Base-by-base conservation (phyloP, 2,888 invertebrate genomes). In the Masnerella sp. region DNA sequence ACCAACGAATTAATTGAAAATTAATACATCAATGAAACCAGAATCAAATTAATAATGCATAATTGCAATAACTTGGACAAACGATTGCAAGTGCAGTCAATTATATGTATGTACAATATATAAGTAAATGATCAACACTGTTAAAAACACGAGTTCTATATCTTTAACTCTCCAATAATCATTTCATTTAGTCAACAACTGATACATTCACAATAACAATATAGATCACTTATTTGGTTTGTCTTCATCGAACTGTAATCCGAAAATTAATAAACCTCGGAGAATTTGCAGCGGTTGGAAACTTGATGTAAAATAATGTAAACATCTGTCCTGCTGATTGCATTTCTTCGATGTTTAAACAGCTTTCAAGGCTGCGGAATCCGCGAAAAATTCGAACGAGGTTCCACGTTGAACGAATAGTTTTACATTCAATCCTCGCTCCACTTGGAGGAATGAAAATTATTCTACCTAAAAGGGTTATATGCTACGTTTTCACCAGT, bases 401-500 rank as follows among this genome's bases (percentile, higher is more conserved):
- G 28, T n/a, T n/a, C n/a, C n/a, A n/a, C n/a, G 17, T 15, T 28
- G 17, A 42, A 14, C 17, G 5, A 36, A 40, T 14, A 32, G 47
- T 52, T 18, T 25, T 18, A 43, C 30, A 18, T 5, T 5, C 25
- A 58, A 9, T 49, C 42, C 25, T 30, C 40, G 18, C 22, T 17
- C 45, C 43, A 34, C 22, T 14, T 32, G 40, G 52, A 49, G 42
- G 40, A 68, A 62, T 59, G 38, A n/a, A 61, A 49, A 69, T 54
- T 62, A 28, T 54, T 54, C 74, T 74, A 68, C n/a, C 65, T 74
- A 74, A 56, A 64, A 38, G 22, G 43, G 38, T 14, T 0, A 22
- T 52, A n/a, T 2, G 34, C 14, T 14, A 20, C 14, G 0, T 5
- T 81, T 83, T 87, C 82, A 87, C 87, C 87, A 87, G 47, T 87